Evolutionary conservation across 2,888 invertebrate genomes (phyloP).

Genomic region (Adineta ricciae): DNA sequence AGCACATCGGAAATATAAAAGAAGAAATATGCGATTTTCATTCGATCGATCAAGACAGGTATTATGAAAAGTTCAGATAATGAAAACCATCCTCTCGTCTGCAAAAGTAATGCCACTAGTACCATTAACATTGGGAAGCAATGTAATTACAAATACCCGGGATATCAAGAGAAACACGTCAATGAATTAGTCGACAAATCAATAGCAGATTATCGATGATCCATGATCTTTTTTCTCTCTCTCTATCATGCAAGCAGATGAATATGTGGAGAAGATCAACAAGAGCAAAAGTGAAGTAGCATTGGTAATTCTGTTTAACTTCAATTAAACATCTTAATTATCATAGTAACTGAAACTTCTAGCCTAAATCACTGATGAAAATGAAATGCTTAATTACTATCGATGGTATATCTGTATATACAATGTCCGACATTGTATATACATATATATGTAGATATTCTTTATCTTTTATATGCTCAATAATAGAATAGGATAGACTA

Average conservation of each 20-base stretch:
- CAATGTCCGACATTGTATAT: neutral
- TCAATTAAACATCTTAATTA: neutral
- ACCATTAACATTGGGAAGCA: constrained; percentile 4
- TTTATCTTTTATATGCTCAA: neutral
- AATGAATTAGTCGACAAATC: neutral
- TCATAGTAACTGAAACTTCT: no score
- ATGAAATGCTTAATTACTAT: neutral
- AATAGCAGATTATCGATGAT: neutral
- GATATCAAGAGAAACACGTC: neutral
- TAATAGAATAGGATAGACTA: neutral
- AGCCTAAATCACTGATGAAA: neutral
- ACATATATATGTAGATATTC: neutral
- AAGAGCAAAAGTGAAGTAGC: neutral
- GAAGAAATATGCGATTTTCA: no score
- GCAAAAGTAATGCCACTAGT: neutral
- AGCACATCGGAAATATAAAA: neutral
- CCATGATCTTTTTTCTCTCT: neutral
- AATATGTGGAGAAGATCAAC: neutral
- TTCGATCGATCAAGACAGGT: neutral
- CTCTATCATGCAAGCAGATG: neutral
- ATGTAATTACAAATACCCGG: neutral
- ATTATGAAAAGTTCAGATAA: neutral
- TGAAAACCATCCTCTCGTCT: neutral
- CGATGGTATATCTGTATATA: neutral
- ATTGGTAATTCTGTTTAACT: neutral